These are phyloP conservation scores for Sinohyriopsis cumingii DNA, from an alignment of 2,888 invertebrate genomes.

Conservation along the genomic window DNA sequence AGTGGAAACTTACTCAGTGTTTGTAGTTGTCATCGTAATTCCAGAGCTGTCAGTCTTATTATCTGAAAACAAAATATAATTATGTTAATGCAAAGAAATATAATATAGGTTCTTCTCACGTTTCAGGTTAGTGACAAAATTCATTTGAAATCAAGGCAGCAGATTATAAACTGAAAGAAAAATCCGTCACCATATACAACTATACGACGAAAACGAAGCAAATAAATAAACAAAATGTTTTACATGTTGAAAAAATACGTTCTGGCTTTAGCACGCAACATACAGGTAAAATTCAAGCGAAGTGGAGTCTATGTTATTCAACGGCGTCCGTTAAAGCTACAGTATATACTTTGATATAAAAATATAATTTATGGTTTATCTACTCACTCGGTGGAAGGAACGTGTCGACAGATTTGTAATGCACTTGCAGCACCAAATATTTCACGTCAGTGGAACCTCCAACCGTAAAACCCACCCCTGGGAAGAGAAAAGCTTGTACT, in stretches of 20 bases:
- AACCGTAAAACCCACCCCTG: constrained; percentile 76
- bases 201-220: too few relatives aligned
- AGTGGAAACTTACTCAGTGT: constrained; percentile 46
- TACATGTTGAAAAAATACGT: too few relatives aligned
- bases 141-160: too few relatives aligned
- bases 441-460: constrained; percentile 74
- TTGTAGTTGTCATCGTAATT: constrained; percentile 66
- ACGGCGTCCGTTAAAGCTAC: background rate
- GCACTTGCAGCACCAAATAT: constrained; percentile 76
- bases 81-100: background rate
- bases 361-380: background rate
- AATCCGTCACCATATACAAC: too few relatives aligned
- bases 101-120: background rate
- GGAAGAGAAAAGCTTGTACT: background rate
- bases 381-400: constrained; percentile 64
- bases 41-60: constrained; percentile 72
- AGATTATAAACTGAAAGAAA: too few relatives aligned
- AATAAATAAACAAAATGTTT: too few relatives aligned
- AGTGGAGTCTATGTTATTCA: too few relatives aligned
- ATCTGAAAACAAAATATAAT: constrained; percentile 53
- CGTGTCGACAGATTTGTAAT: constrained; percentile 73
- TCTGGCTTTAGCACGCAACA: too few relatives aligned
- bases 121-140: background rate
- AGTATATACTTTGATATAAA: background rate
- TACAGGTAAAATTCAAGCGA: too few relatives aligned